A percentile compares a stretch with the other conserved stretches of the same genome.
Evolutionary conservation across 2,797 vertebrate genomes (phyloP).

Genomic region (Triplophysa bombifrons): DNA sequence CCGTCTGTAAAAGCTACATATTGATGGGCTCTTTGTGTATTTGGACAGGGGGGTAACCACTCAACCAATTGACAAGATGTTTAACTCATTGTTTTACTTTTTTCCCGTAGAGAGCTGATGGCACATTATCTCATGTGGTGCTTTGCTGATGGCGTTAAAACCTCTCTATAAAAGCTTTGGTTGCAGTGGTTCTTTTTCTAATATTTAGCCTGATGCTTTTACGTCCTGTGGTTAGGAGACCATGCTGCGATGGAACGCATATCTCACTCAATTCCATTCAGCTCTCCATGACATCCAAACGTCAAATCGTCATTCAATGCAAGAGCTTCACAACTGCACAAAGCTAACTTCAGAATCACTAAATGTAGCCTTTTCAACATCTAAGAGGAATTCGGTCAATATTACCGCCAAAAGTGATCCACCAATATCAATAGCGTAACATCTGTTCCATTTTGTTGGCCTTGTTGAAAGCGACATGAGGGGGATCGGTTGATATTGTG

Average conservation of each 20-base stretch:
- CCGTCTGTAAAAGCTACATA: not conserved
- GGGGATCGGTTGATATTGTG: conserved; percentile 59
- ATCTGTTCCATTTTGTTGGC: conserved; percentile 57
- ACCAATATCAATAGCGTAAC: conserved; percentile 56
- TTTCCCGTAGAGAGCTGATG: conserved; percentile 29
- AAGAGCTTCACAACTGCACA: conserved; percentile 16
- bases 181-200: conserved; percentile 41
- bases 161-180: conserved; percentile 33
- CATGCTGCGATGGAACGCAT: conserved; percentile 48
- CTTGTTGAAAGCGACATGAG: conserved; percentile 51
- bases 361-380: conserved; percentile 50
- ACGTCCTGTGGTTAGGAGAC: conserved; percentile 27
- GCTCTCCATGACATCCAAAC: conserved; percentile 46
- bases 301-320: conserved; percentile 30
- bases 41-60: not conserved
- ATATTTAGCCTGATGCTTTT: conserved; percentile 29
- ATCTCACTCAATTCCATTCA: conserved; percentile 36
- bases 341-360: conserved; percentile 41
- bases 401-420: conserved; percentile 46
- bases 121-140: conserved; percentile 20
- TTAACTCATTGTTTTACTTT: conserved; percentile 32
- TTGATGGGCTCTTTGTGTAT: conserved; percentile 17
- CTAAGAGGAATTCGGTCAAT: conserved; percentile 51
- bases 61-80: conserved; percentile 33
- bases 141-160: conserved; percentile 34